These are phyloP conservation scores for Zapus hudsonius DNA, from an alignment of 2,113 vertebrate genomes.

Conservation along the genomic window DNA sequence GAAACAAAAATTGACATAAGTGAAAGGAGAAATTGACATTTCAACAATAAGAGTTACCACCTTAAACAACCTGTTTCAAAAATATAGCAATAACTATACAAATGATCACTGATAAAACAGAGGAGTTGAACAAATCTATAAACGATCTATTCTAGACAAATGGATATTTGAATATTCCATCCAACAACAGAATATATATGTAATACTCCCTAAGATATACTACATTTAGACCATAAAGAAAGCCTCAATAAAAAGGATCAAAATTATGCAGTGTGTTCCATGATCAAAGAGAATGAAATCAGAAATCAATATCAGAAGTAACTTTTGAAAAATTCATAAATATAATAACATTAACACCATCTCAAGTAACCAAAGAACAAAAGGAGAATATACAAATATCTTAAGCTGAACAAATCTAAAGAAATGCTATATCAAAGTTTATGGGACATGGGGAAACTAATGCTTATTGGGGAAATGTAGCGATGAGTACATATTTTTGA, in stretches of 20 bases:
- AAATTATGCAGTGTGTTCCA: not conserved
- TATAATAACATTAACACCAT: not conserved
- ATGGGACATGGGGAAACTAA: not conserved
- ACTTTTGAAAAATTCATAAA: slow-evolving; percentile 39
- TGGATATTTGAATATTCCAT: not conserved
- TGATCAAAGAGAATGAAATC: not conserved
- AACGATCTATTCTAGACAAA: not conserved
- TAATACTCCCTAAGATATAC: not conserved
- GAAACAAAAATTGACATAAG: not conserved
- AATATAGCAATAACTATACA: not conserved
- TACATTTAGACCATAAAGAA: not conserved
- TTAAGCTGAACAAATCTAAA: slow-evolving; percentile 15
- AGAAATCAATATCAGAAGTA: not conserved
- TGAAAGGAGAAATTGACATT: not conserved
- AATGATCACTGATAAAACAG: not conserved
- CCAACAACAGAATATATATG: not conserved
- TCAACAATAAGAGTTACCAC: not conserved
- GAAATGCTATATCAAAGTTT: not conserved
- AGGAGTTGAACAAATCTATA: not conserved
- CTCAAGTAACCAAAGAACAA: not conserved
- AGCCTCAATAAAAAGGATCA: not conserved
- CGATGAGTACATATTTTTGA: not conserved
- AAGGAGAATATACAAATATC: not conserved
- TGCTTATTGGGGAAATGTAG: not conserved
- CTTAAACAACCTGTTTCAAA: not conserved